Percentiles rank a stretch among this genome's conserved stretches.
phyloP scores from a whole-genome alignment of 2,888 invertebrate species.

The Spodoptera littoralis region DNA sequence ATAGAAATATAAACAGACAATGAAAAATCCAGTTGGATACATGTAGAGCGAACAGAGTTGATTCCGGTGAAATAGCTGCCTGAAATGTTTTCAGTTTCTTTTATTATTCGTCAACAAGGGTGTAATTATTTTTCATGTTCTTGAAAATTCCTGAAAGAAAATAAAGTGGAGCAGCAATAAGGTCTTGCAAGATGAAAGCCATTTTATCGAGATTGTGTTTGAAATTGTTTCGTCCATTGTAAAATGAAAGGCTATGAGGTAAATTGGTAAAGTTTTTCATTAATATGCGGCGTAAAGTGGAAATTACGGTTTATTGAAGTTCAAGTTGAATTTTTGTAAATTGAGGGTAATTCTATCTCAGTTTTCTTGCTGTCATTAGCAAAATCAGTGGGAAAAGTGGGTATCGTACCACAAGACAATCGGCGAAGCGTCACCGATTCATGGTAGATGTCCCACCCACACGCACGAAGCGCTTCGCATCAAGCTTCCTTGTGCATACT shows the following conservation, averaged over 20 bases:
- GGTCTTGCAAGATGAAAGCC: conserved; percentile 2
- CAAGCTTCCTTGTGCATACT: no score
- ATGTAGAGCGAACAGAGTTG: conserved; percentile 27
- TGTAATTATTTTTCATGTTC: conserved; percentile 51
- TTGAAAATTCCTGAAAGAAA: conserved; percentile 26
- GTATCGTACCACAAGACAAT: no score
- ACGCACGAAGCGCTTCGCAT: no score
- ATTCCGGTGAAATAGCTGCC: conserved; percentile 51
- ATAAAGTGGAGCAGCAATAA: conserved; percentile 30
- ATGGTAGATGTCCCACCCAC: no score
- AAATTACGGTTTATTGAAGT: no score
- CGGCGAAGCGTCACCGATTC: no score
- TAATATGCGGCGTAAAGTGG: no score
- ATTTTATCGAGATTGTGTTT: conserved; percentile 15
- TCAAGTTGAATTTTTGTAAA: no score
- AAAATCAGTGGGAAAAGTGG: no score
- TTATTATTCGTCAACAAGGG: conserved; percentile 53
- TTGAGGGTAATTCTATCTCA: no score
- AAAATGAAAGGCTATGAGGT: not conserved
- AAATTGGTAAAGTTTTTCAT: no score
- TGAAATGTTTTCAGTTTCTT: conserved; percentile 43
- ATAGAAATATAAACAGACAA: conserved; percentile 18
- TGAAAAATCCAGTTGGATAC: conserved; percentile 26
- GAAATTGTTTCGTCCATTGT: conserved; percentile 5
- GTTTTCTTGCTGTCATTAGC: no score